Conservation (phyloP, 2,113 vertebrate genomes). For the Ivindomyrus marchei region DNA sequence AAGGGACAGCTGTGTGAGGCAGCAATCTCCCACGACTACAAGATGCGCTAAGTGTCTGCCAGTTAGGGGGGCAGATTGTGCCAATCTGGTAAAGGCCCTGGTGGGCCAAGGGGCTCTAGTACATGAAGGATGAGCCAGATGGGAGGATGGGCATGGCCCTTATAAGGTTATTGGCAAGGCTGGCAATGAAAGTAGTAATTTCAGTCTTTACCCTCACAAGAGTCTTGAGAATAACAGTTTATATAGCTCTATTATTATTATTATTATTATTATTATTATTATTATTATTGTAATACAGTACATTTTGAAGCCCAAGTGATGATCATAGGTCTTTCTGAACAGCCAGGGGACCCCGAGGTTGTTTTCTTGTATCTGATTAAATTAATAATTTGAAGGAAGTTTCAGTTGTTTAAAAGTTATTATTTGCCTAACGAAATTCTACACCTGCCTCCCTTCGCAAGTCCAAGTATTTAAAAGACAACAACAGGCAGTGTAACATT, state of each 20-base stretch:
- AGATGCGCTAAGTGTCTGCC: conserved; percentile 77
- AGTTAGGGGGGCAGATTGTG: conserved; percentile 15
- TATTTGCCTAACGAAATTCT: background rate
- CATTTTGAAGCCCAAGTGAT: background rate
- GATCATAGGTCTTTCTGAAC: background rate
- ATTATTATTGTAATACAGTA: conserved; percentile 13
- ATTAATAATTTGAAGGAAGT: background rate
- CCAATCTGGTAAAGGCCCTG: conserved; percentile 18
- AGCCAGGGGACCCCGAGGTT: background rate
- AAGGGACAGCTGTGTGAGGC: conserved; percentile 95
- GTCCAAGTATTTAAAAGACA: background rate
- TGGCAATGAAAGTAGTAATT: conserved; percentile 45
- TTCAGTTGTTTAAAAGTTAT: background rate
- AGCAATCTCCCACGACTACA: conserved; percentile 95
- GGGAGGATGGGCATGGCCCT: conserved; percentile 32
- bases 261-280: conserved; percentile 4
- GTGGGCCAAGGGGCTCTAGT: conserved; percentile 21
- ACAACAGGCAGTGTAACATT: background rate
- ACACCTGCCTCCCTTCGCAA: background rate
- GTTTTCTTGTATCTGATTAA: background rate
- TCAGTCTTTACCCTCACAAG: conserved; percentile 22
- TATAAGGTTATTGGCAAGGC: conserved; percentile 40
- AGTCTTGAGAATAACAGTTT: conserved; percentile 29
- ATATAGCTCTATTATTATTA: background rate
- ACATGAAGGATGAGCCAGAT: conserved; percentile 28